Evolutionary conservation across 2,888 invertebrate species (phyloP), one percentile per base, ranked within the genome.

Genomic region (Venustoraphidia nigricollis): DNA sequence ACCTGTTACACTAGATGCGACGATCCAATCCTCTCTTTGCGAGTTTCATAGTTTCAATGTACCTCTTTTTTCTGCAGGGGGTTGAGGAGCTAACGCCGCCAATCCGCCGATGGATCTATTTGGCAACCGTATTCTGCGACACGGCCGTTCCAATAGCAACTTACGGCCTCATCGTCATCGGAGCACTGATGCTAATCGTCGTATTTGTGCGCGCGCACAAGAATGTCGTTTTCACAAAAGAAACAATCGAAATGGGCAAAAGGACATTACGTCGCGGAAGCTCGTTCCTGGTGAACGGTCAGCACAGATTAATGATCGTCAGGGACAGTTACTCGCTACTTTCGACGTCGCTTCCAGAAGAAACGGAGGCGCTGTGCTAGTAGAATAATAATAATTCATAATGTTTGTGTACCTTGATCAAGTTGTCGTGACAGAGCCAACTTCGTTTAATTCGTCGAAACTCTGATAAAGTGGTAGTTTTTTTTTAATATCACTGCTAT

Each of bases 101-200:
- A n/a, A 88, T 90, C 48, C 76, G 82, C 60, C 72, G 84, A 17
- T 87, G 85, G 85, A 77, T 89, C 14, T 89, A 81, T 65, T 61
- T 89, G 41, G 83, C 83, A 11, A 89, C 89, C 2, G 82, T 84
- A 0, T 76, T 89, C 52, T 82, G 79, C 1, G 87, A 87, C 11
- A 65, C 80, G 34, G 77, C 81, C 0, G 80, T 76, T 13, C 86
- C 87, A 0, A 58, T 81, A 10, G 64, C 83, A 45, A 77, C 81
- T 2, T 89, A 86, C 64, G 77, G 83, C 34, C 72, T 81, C 63
- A 83, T 88, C 50, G 64, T 81, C 45, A 66, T 79, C 48, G 89
- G 90, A 0, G 66, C 80, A 4, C 66, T 77, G 43, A 72, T 78
- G 27, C 69, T 89, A 17, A 67, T 79, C 6, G 70, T 74, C 4